Evolutionary conservation across 1,140 invertebrate species (phyloP), one percentile per base, ranked within the genome.

Genomic region (Coboldia fuscipes): DNA sequence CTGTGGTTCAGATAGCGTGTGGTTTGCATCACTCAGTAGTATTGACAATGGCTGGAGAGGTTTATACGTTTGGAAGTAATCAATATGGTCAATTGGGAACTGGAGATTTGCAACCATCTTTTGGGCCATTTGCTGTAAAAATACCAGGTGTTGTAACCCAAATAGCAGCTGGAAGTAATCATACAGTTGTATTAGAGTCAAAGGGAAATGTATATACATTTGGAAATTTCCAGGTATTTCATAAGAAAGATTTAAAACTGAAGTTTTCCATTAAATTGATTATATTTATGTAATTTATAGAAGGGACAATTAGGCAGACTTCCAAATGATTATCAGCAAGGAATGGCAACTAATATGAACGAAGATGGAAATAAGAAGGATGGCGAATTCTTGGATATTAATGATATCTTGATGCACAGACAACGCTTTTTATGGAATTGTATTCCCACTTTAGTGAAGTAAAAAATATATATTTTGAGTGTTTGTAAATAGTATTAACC

Each of bases 151-250:
- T 64, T 3, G 43, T 54, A 4, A 63, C 65, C 2, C 76, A 86
- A 45, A 67, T 97, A 14, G 84, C 86, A 4, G 83, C 88, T 36
- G 93, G 93, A 3, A 89, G 84, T 47, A 89, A 94, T 60, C 93
- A 98, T 52, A 86, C 89, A 3, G 84, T 85, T 1, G 57, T 96
- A 14, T 60, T 97, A n/a, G 81, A 86, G 13, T 62, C 69, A 26
- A 80, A 80, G 43, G 93, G 93, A 4, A 77, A 90, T 54, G 76
- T 97, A 4, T 90, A 78, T 44, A 94, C 92, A 0, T 94, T 89
- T 57, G 93, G 93, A 29, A 80, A 72, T 45, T 75, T 85, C 58
- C 80, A 86, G 65, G 79, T 84, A 51, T 46, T 40, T 39, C 21
- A 22, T 27, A 4, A 2, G 2, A 20, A 19, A 21, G 20, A 20